Evolutionary conservation across 92 coral and sea anemone species (phyloP), one percentile per base, ranked within the genome.

Genomic region (Actinostola sp.): DNA sequence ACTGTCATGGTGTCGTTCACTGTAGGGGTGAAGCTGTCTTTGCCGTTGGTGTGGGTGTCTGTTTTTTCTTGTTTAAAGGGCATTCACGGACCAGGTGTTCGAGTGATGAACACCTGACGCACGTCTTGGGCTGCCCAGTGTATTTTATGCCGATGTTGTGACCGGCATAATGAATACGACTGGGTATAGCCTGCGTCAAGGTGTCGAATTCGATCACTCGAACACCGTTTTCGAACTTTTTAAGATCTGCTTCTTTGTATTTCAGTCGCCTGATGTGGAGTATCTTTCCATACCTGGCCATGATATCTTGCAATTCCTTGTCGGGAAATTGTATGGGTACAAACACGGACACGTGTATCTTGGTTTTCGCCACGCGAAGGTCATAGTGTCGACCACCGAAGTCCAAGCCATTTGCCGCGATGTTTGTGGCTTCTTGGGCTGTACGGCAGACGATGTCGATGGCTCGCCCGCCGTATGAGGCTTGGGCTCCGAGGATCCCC

Each of bases 41-140:
- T 4, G 42, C 4, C 42, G 42, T 4, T 36, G 42, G 42, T 36
- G 42, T 36, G 4, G 42, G 42, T 36, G 42, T 30, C 29, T 57
- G 0, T 20, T 19, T 20, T 17, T 33, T n/a, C 0, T 61, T 36
- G 46, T 61, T 13, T 0, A 61, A 14, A 3, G 79, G 79, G 59
- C 79, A 61, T 8, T 23, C 24, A 30, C 61, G 32, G 9, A 73
- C 79, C 12, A 26, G 15, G 19, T 61, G 79, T 2, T 73, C 79
- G 59, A 73, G 25, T 31, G 79, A 61, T 0, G 79, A 73, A 38
- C 70, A 73, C 23, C 63, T 64, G 29, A 73, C 32, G n/a, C 79
- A 73, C 44, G 61, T 73, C 21, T 21, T 29, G 29, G 79, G 70
- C 41, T 73, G 71, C 31, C 79, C 70, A n/a, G 71, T 73, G 52